phyloP scores from a whole-genome alignment of 2,888 invertebrate species.

The Drosophila paramelanica region DNA sequence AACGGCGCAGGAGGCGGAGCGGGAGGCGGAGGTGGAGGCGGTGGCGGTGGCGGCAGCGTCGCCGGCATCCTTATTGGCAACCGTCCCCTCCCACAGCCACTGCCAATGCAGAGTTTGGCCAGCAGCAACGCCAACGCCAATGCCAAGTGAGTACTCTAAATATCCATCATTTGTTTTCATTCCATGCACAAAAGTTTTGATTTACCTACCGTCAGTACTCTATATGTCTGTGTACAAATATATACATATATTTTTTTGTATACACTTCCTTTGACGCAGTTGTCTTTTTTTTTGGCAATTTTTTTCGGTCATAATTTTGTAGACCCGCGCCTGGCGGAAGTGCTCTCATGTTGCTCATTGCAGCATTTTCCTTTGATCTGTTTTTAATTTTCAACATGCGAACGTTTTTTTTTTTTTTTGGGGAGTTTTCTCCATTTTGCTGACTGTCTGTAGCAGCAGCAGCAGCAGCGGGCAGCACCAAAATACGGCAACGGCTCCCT shows the following conservation, averaged over 20 bases:
- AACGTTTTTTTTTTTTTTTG: constrained; percentile 28
- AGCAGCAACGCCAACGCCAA: constrained; percentile 48
- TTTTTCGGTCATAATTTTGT: constrained; percentile 67
- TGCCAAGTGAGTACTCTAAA: constrained; percentile 74
- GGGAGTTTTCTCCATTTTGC: constrained; percentile 16
- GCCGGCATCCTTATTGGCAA: constrained; percentile 56
- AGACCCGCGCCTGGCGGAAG: constrained; percentile 62
- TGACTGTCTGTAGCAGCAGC: constrained; percentile 24
- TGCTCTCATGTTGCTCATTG: constrained; percentile 67
- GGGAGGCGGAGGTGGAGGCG: constrained; percentile 14
- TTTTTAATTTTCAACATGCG: constrained; percentile 75
- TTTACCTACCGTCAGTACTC: constrained; percentile 57
- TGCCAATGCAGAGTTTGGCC: constrained; percentile 58
- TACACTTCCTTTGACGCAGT: constrained; percentile 58
- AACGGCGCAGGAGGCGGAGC: constrained; percentile 61
- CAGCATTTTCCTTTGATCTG: constrained; percentile 74
- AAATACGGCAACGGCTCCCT: constrained; percentile 11
- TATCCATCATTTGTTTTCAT: constrained; percentile 78
- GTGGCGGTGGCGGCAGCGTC: constrained; percentile 10
- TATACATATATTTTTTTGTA: constrained; percentile 21
- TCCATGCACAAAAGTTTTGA: constrained; percentile 78
- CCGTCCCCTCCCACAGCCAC: constrained; percentile 64
- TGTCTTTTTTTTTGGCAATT: constrained; percentile 55
- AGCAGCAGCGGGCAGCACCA: constrained; percentile 1
- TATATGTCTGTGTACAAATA: constrained; percentile 6